Percentiles rank a stretch among this genome's conserved stretches.
Evolutionary conservation across 2,113 vertebrate genomes (phyloP).

Genomic region (Camarhynchus parvulus): DNA sequence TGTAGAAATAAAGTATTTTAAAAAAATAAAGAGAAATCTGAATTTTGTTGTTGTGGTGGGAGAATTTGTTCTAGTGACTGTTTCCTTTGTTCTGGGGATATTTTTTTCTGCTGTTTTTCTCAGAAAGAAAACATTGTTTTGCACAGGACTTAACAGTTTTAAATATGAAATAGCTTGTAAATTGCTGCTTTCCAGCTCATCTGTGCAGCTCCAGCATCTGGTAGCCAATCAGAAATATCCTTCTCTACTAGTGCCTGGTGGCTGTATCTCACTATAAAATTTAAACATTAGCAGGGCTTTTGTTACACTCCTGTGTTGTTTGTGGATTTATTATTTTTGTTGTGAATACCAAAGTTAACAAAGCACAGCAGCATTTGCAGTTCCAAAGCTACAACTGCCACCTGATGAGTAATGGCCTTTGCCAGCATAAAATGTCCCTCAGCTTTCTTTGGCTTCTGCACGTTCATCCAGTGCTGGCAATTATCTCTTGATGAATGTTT

Average conservation of each 20-base stretch:
- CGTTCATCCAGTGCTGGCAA: neutral
- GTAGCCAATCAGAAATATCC: conserved; percentile 73
- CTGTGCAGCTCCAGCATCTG: conserved; percentile 65
- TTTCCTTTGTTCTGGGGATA: neutral
- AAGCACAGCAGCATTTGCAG: conserved; percentile 26
- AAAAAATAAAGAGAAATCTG: neutral
- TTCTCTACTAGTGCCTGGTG: conserved; percentile 64
- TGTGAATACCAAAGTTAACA: conserved; percentile 48
- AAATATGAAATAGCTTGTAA: conserved; percentile 75
- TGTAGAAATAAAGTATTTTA: neutral
- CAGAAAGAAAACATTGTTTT: conserved; percentile 59
- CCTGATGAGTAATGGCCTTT: conserved; percentile 7
- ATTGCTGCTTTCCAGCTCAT: conserved; percentile 70
- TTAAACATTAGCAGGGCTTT: conserved; percentile 71
- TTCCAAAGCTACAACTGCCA: conserved; percentile 57
- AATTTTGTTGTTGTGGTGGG: neutral
- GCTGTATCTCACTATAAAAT: conserved; percentile 69
- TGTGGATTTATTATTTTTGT: conserved; percentile 3
- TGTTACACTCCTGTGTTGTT: conserved; percentile 50
- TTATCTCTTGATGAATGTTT: conserved; percentile 37
- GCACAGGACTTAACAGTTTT: conserved; percentile 71
- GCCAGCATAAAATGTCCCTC: neutral
- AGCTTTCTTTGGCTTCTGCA: conserved; percentile 3
- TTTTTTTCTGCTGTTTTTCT: conserved; percentile 11
- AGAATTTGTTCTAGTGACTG: neutral